Percentiles rank a stretch among this genome's conserved stretches.
phyloP scores from a whole-genome alignment of 2,113 vertebrate species.

The Craseonycteris thonglongyai region DNA sequence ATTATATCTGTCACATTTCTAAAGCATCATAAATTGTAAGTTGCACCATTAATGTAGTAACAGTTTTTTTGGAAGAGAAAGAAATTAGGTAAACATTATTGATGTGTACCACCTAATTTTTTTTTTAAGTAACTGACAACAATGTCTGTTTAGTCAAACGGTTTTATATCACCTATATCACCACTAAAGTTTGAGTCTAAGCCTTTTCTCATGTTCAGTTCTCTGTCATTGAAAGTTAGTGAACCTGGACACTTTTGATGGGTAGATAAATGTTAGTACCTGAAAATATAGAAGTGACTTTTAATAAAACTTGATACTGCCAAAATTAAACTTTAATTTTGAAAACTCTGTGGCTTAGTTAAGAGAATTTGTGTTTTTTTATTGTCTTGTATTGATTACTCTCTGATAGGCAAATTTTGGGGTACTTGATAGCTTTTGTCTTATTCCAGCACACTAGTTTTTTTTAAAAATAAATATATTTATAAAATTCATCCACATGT shows the following conservation, averaged over 20 bases:
- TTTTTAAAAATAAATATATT: too few species aligned
- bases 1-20: background rate
- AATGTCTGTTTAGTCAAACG: background rate
- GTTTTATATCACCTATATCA: background rate
- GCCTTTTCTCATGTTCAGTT: background rate
- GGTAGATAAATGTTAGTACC: background rate
- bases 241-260: background rate
- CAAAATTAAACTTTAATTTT: background rate
- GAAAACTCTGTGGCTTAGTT: background rate
- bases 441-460: background rate
- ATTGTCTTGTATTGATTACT: background rate
- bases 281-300: background rate
- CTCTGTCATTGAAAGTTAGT: background rate
- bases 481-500: background rate
- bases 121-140: background rate
- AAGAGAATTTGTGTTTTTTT: background rate
- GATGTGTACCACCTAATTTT: background rate
- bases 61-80: background rate
- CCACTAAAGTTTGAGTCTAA: background rate
- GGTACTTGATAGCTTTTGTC: background rate
- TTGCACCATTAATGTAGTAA: background rate
- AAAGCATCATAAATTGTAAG: background rate
- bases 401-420: background rate
- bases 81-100: background rate
- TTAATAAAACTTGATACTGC: background rate